These are phyloP conservation scores for Nomada goodeniana DNA, from an alignment of 2,888 invertebrate species.

Conservation along the genomic window DNA sequence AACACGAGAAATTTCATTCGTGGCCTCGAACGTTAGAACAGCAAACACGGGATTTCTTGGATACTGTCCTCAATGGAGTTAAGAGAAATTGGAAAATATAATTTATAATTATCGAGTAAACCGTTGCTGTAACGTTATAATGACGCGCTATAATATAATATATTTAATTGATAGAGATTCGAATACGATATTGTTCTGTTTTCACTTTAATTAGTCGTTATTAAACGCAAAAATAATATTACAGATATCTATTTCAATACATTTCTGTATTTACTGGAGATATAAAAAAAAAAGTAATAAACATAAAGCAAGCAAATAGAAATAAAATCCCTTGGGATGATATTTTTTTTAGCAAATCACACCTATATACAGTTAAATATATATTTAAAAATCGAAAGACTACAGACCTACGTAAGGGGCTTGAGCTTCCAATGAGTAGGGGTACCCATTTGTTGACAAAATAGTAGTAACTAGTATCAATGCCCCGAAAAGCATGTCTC, in stretches of 20 bases:
- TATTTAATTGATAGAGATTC: neutral
- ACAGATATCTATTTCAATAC: neutral
- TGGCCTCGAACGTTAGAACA: too few relatives aligned
- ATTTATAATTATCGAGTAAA: neutral
- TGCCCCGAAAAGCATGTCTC: conserved; percentile 34
- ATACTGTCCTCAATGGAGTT: too few relatives aligned
- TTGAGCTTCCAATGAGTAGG: conserved; percentile 14
- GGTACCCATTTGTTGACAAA: conserved; percentile 38
- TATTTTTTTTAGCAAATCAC: neutral
- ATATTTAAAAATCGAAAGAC: neutral
- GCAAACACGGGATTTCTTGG: too few relatives aligned
- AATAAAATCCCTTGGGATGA: neutral
- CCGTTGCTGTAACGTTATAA: too few relatives aligned
- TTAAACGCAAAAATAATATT: neutral
- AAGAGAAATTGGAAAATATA: too few relatives aligned
- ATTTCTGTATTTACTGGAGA: neutral
- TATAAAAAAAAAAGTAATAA: neutral
- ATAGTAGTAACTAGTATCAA: conserved; percentile 40
- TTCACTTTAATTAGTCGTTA: neutral
- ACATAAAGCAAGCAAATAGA: too few relatives aligned
- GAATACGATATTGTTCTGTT: neutral
- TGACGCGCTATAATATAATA: too few relatives aligned
- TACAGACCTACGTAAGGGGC: conserved; percentile 32
- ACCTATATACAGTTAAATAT: too few relatives aligned
- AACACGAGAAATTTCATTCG: too few relatives aligned